Conservation (phyloP, 23 tunicate genomes). For the Trididemnum nubilum region DNA sequence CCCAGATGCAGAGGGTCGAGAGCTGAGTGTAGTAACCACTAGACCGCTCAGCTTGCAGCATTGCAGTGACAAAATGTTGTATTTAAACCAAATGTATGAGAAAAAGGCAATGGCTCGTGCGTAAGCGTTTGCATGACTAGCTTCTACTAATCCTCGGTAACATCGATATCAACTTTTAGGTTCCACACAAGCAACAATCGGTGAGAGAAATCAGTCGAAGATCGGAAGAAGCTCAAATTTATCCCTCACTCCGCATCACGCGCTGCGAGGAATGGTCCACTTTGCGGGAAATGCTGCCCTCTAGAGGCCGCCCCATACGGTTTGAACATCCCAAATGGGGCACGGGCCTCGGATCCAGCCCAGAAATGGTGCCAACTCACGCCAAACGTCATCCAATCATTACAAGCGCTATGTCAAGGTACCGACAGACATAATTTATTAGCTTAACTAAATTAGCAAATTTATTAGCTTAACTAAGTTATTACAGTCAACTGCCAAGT, state of each 20-base stretch:
- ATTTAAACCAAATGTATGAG: too few relatives aligned
- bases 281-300: constrained; percentile 89
- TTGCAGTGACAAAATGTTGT: too few relatives aligned
- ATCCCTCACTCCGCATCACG: constrained; percentile 78
- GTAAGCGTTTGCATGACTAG: too few relatives aligned
- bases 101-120: too few relatives aligned
- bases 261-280: constrained; percentile 96
- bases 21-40: too few relatives aligned
- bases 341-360: constrained; percentile 68
- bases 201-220: constrained; percentile 62
- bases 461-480: not conserved
- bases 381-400: constrained; percentile 79
- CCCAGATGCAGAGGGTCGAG: too few relatives aligned
- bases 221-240: constrained; percentile 55
- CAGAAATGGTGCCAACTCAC: constrained; percentile 40
- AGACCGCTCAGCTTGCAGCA: too few relatives aligned
- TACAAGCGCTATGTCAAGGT: constrained; percentile 88
- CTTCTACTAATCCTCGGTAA: too few relatives aligned
- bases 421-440: not conserved
- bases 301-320: constrained; percentile 67
- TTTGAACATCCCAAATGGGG: constrained; percentile 89
- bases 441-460: too few relatives aligned
- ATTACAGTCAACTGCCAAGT: not conserved
- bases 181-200: constrained; percentile 69
- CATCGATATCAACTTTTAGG: too few relatives aligned